These are phyloP conservation scores for Pachycephala philippinensis DNA, from an alignment of 2,113 vertebrate species.

Conservation along the genomic window DNA sequence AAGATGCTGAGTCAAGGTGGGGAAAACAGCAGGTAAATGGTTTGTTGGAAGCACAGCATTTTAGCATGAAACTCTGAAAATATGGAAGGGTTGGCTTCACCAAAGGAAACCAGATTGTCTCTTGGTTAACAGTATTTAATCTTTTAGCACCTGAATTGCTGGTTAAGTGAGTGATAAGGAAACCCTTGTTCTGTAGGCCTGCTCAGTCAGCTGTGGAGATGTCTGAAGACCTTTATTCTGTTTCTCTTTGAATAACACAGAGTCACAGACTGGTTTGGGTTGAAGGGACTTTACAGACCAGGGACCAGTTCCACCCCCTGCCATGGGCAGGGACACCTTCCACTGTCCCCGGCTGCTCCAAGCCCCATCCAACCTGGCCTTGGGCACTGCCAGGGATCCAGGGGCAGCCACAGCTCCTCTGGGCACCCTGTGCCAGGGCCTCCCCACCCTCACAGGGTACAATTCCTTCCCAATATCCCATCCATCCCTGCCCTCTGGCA, in stretches of 20 bases:
- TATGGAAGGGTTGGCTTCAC: neutral
- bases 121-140: neutral
- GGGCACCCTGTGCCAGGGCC: neutral
- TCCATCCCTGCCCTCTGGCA: accelerated
- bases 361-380: accelerated
- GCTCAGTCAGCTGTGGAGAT: neutral
- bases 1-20: neutral
- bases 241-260: accelerated
- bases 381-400: neutral
- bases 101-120: neutral
- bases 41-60: neutral
- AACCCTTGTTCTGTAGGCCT: neutral
- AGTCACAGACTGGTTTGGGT: neutral
- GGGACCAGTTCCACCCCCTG: no score
- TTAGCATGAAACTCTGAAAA: neutral
- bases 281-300: neutral
- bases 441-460: accelerated
- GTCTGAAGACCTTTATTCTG: neutral
- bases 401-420: neutral
- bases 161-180: neutral
- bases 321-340: neutral
- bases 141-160: neutral
- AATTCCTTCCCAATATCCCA: neutral
- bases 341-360: accelerated
- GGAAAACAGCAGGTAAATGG: neutral